Percentiles rank a stretch among this genome's conserved stretches.
These are phyloP conservation scores for Rhipidura dahli DNA, from an alignment of 2,113 vertebrate genomes.

Conservation along the genomic window DNA sequence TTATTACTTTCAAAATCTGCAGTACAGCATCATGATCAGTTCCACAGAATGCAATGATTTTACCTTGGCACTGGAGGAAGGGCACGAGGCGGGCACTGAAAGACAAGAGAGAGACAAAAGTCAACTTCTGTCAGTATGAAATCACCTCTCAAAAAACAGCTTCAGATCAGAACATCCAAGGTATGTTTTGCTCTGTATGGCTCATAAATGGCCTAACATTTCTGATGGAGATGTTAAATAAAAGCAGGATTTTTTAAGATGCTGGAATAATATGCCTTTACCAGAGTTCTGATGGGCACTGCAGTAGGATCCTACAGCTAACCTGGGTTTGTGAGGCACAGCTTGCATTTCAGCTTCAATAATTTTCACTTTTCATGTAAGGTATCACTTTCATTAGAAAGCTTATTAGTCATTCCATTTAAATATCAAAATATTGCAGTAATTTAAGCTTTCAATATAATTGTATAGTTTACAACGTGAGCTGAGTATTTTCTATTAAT, in stretches of 20 bases:
- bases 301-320: neutral
- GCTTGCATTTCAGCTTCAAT: neutral
- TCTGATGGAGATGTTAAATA: neutral
- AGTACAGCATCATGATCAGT: neutral
- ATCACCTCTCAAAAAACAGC: neutral
- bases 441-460: neutral
- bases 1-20: neutral
- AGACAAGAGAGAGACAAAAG: neutral
- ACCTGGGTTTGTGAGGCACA: neutral
- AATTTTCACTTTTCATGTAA: neutral
- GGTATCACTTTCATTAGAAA: neutral
- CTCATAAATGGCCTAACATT: neutral
- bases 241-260: neutral
- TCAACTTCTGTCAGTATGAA: neutral
- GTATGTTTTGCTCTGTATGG: neutral
- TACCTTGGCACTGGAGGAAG: conserved; percentile 91
- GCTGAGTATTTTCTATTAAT: neutral
- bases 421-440: neutral
- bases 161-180: neutral
- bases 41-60: neutral
- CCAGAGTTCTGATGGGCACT: neutral
- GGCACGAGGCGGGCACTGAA: conserved; percentile 81
- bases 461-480: fast-evolving
- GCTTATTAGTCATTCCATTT: neutral
- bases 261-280: neutral